Evolutionary conservation across 2,797 vertebrate species (phyloP).

Genomic region (Lithobates sylvaticus): DNA sequence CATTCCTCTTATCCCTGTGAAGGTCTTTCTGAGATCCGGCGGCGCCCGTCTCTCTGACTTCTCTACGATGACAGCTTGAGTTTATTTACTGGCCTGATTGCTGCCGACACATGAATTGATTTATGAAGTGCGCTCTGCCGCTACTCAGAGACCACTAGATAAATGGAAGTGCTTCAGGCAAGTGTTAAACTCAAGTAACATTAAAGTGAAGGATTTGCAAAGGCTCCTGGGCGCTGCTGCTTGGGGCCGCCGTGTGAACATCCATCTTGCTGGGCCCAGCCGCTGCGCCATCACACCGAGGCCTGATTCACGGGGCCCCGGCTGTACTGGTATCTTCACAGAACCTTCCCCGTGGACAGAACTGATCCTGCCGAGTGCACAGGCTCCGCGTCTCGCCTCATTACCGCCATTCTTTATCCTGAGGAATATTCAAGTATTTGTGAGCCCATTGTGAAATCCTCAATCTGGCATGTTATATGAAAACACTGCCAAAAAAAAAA

Average conservation of each 20-base stretch:
- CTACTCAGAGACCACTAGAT: constrained; percentile 60
- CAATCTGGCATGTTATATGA: too few relatives aligned
- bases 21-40: neutral
- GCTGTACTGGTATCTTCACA: neutral
- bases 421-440: too few relatives aligned
- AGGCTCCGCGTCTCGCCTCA: neutral
- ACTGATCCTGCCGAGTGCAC: neutral
- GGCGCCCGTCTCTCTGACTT: neutral
- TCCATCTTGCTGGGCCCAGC: constrained; percentile 27
- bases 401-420: too few relatives aligned
- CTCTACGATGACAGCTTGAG: constrained; percentile 57
- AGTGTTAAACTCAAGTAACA: constrained; percentile 65
- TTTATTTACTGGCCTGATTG: constrained; percentile 65
- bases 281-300: neutral
- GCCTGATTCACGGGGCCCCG: neutral
- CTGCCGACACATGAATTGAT: constrained; percentile 65
- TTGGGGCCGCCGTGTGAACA: neutral
- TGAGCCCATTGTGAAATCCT: too few relatives aligned
- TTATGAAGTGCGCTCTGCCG: constrained; percentile 67
- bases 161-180: constrained; percentile 65
- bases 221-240: constrained; percentile 10
- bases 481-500: too few relatives aligned
- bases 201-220: constrained; percentile 68
- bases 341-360: neutral
- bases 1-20: neutral